phyloP scores from a whole-genome alignment of 53 echinoderm and acorn worm species.

The Temnopleurus reevesii region DNA sequence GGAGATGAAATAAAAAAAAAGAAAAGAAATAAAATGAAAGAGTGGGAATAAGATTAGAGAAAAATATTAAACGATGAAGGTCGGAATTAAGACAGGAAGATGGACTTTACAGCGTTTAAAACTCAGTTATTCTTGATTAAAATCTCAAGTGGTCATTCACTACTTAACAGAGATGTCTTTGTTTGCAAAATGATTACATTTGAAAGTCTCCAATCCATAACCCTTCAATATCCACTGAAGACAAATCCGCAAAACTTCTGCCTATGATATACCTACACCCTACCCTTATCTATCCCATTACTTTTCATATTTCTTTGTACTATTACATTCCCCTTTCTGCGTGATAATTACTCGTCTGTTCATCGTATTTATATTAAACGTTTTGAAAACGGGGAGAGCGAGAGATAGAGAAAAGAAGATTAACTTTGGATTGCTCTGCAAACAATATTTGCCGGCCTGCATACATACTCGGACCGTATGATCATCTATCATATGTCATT shows the following conservation, averaged over 20 bases:
- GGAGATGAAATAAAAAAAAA: background rate
- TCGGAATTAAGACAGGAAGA: background rate
- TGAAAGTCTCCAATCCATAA: background rate
- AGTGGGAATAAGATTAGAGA: background rate
- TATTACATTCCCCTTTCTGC: background rate
- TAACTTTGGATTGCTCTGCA: conserved; percentile 38
- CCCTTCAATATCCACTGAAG: background rate
- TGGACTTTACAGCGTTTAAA: background rate
- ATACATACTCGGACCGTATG: background rate
- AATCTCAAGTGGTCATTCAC: background rate
- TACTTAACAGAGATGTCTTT: background rate
- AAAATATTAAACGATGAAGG: background rate
- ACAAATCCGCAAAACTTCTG: no score
- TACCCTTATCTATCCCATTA: background rate
- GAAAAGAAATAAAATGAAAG: background rate
- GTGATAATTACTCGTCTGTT: background rate
- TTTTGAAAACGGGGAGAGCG: background rate
- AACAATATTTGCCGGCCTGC: conserved; percentile 10
- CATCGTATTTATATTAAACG: background rate
- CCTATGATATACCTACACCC: background rate
- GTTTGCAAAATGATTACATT: background rate
- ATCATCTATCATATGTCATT: conserved; percentile 51
- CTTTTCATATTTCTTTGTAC: background rate
- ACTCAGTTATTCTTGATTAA: conserved; percentile 3
- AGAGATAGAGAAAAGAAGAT: background rate